A percentile compares a stretch with the other conserved stretches of the same genome.
Evolutionary conservation across 2,797 vertebrate genomes (phyloP).

Genomic region (Sardinella longiceps): DNA sequence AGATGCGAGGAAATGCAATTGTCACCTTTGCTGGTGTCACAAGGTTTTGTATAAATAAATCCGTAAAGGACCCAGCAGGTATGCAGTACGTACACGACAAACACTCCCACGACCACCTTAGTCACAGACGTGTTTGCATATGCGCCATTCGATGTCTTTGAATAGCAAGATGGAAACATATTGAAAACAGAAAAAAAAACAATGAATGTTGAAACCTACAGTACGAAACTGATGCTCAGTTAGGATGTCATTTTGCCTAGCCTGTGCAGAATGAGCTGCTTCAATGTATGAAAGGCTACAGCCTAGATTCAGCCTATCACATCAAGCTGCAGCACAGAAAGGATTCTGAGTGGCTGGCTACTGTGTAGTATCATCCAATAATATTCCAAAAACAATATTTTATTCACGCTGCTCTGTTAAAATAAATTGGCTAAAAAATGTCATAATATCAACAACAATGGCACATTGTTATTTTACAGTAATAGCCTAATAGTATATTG

Average conservation of each 20-base stretch:
- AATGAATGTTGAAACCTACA: neutral
- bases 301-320: neutral
- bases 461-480: too few species aligned
- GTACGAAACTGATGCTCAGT: neutral
- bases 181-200: neutral
- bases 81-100: constrained; percentile 89
- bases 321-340: neutral
- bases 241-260: neutral
- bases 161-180: constrained; percentile 77
- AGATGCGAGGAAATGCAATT: constrained; percentile 88
- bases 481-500: too few species aligned
- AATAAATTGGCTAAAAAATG: too few species aligned
- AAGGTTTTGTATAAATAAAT: constrained; percentile 90
- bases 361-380: neutral
- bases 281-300: neutral
- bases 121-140: constrained; percentile 77
- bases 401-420: neutral
- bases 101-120: constrained; percentile 87
- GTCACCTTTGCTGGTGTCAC: constrained; percentile 70
- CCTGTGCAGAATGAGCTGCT: neutral
- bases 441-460: too few species aligned
- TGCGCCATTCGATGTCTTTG: constrained; percentile 65
- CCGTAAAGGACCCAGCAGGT: constrained; percentile 95
- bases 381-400: neutral
- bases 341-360: neutral